Percentiles rank a stretch among this genome's conserved stretches.
Evolutionary conservation across 2,113 vertebrate species (phyloP).

Genomic region (Orthonyx spaldingii): DNA sequence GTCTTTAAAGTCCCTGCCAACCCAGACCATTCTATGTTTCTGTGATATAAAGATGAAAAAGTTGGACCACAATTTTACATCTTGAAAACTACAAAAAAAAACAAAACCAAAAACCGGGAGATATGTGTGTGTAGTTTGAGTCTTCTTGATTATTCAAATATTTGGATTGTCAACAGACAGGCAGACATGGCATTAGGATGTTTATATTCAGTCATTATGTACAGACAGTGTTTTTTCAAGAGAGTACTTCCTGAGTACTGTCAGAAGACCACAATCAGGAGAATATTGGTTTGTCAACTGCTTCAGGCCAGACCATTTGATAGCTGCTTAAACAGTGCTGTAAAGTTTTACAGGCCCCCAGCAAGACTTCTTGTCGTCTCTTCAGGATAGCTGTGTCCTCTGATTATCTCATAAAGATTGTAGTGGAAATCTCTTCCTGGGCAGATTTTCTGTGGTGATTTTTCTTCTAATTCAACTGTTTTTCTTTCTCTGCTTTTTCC

Average conservation of each 20-base stretch:
- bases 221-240: not conserved
- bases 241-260: not conserved
- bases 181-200: not conserved
- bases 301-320: not conserved
- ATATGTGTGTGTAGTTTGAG: accelerated
- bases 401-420: not conserved
- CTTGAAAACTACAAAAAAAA: not conserved
- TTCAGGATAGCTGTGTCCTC: not conserved
- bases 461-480: not conserved
- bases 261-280: not conserved
- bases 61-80: not conserved
- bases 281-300: not conserved
- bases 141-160: not conserved
- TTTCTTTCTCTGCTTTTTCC: not conserved
- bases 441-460: not conserved
- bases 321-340: not conserved
- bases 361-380: not conserved
- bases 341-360: not conserved
- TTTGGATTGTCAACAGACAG: not conserved
- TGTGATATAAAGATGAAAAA: not conserved
- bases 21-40: not conserved
- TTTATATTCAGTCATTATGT: not conserved
- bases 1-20: not conserved
- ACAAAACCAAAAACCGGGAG: not conserved
- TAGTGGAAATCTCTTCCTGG: not conserved